These are phyloP conservation scores for Leptinotarsa peninsularis DNA, from an alignment of 2,888 invertebrate genomes.

Conservation along the genomic window DNA sequence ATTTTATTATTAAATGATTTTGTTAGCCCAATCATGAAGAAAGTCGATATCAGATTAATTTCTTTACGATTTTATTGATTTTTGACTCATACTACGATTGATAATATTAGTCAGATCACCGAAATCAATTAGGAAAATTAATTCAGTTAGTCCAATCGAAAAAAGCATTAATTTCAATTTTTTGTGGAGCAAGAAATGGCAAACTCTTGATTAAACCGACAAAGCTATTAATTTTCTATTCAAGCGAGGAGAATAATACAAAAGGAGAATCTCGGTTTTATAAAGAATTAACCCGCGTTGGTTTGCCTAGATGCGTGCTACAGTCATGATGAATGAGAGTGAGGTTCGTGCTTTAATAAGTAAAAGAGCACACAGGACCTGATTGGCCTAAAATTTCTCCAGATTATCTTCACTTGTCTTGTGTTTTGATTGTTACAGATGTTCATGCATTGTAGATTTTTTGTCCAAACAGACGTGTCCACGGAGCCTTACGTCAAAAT, in stretches of 20 bases:
- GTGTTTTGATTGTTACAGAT: no score
- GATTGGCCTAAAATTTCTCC: neutral
- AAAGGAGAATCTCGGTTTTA: slow-evolving; percentile 13
- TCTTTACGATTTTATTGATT: no score
- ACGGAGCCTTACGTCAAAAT: no score
- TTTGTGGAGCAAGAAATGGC: neutral
- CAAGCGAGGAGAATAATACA: slow-evolving; percentile 12
- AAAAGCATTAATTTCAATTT: neutral
- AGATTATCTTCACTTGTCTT: neutral
- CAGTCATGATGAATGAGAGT: slow-evolving; percentile 21
- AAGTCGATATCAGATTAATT: no score
- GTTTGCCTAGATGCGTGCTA: slow-evolving; percentile 23
- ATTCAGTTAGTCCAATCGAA: neutral
- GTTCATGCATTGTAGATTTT: no score
- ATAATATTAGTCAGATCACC: no score
- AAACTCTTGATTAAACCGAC: slow-evolving; percentile 2
- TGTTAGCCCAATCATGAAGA: no score
- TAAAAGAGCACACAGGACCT: neutral
- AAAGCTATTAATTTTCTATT: slow-evolving; percentile 24
- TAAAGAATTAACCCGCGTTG: slow-evolving; percentile 35
- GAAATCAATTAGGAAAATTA: neutral
- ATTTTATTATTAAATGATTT: no score
- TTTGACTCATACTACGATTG: no score
- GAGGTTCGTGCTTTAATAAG: neutral
- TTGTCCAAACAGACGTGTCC: no score